Conservation (phyloP, 2,113 vertebrate genomes). For the Piaya cayana region DNA sequence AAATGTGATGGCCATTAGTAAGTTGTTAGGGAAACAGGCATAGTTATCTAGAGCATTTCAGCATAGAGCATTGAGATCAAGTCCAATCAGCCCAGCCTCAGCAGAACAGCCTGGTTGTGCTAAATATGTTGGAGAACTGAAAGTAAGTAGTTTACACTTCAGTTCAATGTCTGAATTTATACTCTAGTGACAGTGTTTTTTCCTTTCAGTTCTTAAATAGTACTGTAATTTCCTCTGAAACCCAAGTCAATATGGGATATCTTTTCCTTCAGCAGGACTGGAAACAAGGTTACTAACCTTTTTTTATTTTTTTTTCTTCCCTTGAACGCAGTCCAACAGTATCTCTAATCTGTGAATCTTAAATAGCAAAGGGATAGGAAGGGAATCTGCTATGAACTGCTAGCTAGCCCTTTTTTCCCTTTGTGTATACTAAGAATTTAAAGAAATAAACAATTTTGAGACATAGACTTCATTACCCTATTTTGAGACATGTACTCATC, state of each 20-base stretch:
- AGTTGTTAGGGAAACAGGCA: not conserved
- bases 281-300: not conserved
- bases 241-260: not conserved
- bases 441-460: not conserved
- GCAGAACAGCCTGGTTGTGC: not conserved
- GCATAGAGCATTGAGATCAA: no score
- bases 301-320: not conserved
- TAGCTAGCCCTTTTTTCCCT: not conserved
- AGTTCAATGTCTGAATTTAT: not conserved
- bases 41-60: not conserved
- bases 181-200: not conserved
- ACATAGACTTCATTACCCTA: not conserved
- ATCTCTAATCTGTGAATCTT: not conserved
- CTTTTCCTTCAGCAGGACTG: not conserved
- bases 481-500: not conserved
- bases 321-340: not conserved
- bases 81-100: not conserved
- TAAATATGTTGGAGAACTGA: not conserved
- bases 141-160: not conserved
- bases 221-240: conserved; percentile 36
- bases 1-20: not conserved
- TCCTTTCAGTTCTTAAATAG: not conserved
- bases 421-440: not conserved
- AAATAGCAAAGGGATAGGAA: not conserved
- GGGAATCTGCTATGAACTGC: not conserved